Conservation (phyloP, 1,140 invertebrate species). For the Bombus consobrinus region DNA sequence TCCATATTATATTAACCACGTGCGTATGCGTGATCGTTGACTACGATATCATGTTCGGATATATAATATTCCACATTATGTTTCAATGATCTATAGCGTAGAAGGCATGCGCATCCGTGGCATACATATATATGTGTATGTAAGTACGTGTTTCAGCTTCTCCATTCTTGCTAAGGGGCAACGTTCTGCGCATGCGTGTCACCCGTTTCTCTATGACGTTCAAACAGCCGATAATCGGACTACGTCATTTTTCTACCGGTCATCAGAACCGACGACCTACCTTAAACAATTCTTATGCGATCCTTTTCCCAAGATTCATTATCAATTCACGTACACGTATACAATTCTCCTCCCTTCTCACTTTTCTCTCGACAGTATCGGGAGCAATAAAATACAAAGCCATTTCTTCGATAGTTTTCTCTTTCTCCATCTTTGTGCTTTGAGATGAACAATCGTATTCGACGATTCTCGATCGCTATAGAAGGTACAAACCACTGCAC, state of each 20-base stretch:
- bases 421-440: constrained; percentile 16
- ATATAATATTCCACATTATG: constrained; percentile 14
- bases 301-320: constrained; percentile 28
- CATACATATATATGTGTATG: too few species aligned
- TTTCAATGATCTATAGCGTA: constrained; percentile 5
- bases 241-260: constrained; percentile 37
- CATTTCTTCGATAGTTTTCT: constrained; percentile 15
- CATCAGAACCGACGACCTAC: constrained; percentile 32
- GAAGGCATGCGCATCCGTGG: background rate
- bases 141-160: background rate
- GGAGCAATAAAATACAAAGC: background rate
- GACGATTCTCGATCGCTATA: background rate
- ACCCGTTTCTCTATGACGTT: constrained; percentile 26
- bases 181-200: constrained; percentile 35
- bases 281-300: constrained; percentile 24
- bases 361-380: constrained; percentile 7
- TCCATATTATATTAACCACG: background rate
- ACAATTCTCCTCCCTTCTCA: constrained; percentile 14
- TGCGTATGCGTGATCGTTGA: too few species aligned
- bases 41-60: background rate
- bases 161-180: constrained; percentile 54
- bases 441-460: background rate
- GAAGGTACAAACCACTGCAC: background rate
- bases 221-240: background rate
- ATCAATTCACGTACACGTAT: constrained; percentile 18